These are phyloP conservation scores for Cecidostiba fungosa DNA, from an alignment of 2,888 invertebrate genomes.

Conservation along the genomic window DNA sequence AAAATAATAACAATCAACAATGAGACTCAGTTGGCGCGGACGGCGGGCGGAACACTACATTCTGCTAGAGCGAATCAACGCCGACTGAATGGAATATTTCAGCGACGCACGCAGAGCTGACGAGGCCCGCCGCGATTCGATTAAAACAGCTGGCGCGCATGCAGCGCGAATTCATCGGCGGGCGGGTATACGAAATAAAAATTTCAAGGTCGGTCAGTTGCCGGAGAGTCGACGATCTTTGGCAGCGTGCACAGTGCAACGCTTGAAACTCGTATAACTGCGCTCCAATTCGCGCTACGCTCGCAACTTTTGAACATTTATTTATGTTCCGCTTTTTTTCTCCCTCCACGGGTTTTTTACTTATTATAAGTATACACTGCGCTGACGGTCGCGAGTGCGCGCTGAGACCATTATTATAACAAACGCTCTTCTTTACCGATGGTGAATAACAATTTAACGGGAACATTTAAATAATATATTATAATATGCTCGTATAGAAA, in stretches of 20 bases:
- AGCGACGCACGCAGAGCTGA: too few relatives aligned
- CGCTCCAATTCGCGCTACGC: too few relatives aligned
- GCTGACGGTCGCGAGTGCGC: background rate
- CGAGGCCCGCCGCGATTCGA: background rate
- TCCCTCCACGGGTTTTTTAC: background rate
- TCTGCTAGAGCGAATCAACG: background rate
- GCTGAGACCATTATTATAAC: too few relatives aligned
- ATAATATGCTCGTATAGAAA: too few relatives aligned
- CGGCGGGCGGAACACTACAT: background rate
- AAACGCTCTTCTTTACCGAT: background rate
- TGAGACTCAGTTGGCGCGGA: background rate
- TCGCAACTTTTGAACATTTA: background rate
- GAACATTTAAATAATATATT: background rate
- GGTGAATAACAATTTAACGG: background rate
- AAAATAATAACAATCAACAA: background rate
- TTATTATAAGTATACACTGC: background rate
- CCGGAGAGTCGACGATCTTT: background rate
- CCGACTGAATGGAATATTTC: background rate
- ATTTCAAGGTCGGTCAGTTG: background rate
- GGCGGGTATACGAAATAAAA: background rate
- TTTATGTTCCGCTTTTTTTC: constrained; percentile 3
- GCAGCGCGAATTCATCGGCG: background rate
- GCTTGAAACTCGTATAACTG: background rate
- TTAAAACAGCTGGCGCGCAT: background rate
- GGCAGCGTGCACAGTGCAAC: background rate